These are phyloP conservation scores for Tympanuchus pallidicinctus DNA, from an alignment of 2,113 vertebrate species.

Conservation along the genomic window DNA sequence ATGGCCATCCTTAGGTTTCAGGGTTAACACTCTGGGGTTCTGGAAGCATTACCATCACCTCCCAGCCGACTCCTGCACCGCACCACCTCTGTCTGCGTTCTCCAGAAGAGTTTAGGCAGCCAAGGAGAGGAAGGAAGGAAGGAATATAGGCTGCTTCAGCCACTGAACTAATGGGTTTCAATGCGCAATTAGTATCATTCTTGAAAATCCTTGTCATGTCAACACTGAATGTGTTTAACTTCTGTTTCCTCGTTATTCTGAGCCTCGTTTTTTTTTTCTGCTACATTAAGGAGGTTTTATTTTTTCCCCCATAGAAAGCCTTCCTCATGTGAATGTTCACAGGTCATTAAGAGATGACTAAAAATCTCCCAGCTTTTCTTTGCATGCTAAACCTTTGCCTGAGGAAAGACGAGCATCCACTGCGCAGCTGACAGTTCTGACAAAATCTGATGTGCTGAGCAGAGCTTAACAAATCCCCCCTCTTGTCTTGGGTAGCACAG, in stretches of 20 bases:
- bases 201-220: conserved; percentile 47
- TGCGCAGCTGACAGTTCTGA: neutral
- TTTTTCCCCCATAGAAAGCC: rapidly evolving
- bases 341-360: conserved; percentile 32
- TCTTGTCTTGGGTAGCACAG: neutral
- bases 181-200: conserved; percentile 53
- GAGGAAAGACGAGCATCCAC: conserved; percentile 25
- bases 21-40: neutral
- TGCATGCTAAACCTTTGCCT: neutral
- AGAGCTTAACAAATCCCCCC: neutral
- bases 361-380: conserved; percentile 23
- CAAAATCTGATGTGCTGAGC: neutral
- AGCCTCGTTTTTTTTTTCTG: neutral
- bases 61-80: neutral
- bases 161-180: conserved; percentile 42
- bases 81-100: neutral
- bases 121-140: conserved; percentile 50
- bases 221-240: conserved; percentile 50
- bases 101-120: conserved; percentile 25
- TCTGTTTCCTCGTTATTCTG: conserved; percentile 59
- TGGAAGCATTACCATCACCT: neutral
- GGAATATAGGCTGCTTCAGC: conserved; percentile 48
- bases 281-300: conserved; percentile 1
- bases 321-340: neutral
- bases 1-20: neutral